phyloP scores from a whole-genome alignment of 2,888 invertebrate genomes.

The Eupsilia transversa region DNA sequence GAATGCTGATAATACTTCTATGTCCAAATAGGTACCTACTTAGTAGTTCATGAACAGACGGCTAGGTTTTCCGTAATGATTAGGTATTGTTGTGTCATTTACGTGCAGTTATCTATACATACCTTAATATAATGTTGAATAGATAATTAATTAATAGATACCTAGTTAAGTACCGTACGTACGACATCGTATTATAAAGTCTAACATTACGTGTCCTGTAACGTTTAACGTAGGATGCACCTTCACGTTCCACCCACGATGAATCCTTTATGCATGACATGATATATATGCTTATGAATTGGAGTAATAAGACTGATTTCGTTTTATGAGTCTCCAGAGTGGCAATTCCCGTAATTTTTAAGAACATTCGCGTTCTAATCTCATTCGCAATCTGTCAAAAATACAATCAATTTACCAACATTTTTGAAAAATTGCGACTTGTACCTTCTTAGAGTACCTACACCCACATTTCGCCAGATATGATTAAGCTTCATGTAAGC shows the following conservation, averaged over 20 bases:
- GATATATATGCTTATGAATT: background rate
- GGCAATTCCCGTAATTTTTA: no score
- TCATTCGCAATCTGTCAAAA: no score
- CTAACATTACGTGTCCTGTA: background rate
- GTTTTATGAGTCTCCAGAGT: background rate
- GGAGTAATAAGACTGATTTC: background rate
- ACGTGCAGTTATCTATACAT: background rate
- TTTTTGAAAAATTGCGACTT: no score
- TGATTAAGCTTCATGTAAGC: no score
- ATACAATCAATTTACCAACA: no score
- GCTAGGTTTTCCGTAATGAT: no score
- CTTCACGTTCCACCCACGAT: slow-evolving; percentile 10
- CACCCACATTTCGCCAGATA: no score
- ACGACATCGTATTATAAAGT: background rate
- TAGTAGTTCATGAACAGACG: slow-evolving; percentile 3
- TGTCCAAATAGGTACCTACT: background rate
- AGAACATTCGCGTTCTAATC: no score
- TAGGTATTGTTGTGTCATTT: background rate
- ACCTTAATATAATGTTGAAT: background rate
- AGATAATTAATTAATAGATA: background rate
- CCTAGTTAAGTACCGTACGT: background rate
- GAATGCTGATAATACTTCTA: background rate
- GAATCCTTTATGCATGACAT: background rate
- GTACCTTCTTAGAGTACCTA: no score
- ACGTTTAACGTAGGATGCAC: slow-evolving; percentile 11